These are phyloP conservation scores for Noctua fimbriata DNA, from an alignment of 2,888 invertebrate species.

Conservation along the genomic window DNA sequence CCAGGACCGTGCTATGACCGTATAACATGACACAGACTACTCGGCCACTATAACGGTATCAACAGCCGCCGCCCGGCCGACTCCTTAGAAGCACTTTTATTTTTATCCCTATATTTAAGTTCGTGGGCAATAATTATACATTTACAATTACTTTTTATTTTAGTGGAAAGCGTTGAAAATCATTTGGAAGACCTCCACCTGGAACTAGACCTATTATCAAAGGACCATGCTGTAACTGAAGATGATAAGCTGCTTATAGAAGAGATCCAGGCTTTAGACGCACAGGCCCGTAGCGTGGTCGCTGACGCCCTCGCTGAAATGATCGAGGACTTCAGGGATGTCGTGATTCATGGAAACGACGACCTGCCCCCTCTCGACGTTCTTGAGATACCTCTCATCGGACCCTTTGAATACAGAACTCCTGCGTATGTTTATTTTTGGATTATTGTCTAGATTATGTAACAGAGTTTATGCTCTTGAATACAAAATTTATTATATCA, in stretches of 20 bases:
- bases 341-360: constrained; percentile 77
- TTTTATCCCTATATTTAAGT: too few relatives aligned
- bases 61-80: too few relatives aligned
- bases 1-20: too few relatives aligned
- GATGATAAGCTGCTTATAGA: constrained; percentile 49
- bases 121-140: background rate
- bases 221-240: constrained; percentile 41
- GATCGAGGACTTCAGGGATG: constrained; percentile 73
- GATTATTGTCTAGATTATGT: background rate
- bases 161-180: constrained; percentile 32
- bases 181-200: constrained; percentile 51
- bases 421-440: constrained; percentile 68
- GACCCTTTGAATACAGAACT: constrained; percentile 67
- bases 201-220: constrained; percentile 44
- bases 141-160: background rate
- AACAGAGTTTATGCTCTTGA: background rate
- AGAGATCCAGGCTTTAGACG: constrained; percentile 31
- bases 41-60: too few relatives aligned
- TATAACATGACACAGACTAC: too few relatives aligned
- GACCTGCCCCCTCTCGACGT: constrained; percentile 76
- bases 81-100: background rate
- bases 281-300: constrained; percentile 63
- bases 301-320: constrained; percentile 63
- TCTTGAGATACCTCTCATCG: constrained; percentile 66
- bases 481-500: too few relatives aligned